These are phyloP conservation scores for Dromococcyx pavoninus DNA, from an alignment of 2,797 vertebrate species.

Conservation along the genomic window DNA sequence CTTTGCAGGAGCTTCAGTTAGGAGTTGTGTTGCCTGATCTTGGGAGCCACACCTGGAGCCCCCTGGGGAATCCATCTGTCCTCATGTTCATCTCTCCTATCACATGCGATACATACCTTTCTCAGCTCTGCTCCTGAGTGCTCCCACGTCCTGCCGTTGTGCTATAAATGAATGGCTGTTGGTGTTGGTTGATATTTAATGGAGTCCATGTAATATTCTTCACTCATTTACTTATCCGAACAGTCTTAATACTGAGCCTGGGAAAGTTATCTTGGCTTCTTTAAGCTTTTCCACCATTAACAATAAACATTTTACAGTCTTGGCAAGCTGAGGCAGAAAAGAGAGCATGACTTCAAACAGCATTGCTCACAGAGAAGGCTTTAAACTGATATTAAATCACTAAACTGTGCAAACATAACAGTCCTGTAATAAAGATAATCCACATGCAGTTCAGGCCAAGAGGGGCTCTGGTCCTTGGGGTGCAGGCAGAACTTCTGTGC, in stretches of 20 bases:
- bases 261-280: slow-evolving; percentile 67
- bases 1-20: background rate
- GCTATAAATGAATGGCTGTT: slow-evolving; percentile 67
- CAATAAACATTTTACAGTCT: slow-evolving; percentile 70
- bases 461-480: background rate
- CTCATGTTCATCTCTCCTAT: background rate
- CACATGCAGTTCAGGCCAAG: background rate
- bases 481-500: background rate
- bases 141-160: slow-evolving; percentile 9
- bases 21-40: background rate
- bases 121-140: slow-evolving; percentile 8
- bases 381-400: slow-evolving; percentile 61
- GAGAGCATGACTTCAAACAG: slow-evolving; percentile 64
- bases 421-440: slow-evolving; percentile 70
- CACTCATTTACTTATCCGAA: slow-evolving; percentile 54
- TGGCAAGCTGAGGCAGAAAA: slow-evolving; percentile 40
- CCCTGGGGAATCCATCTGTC: background rate
- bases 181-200: slow-evolving; percentile 71
- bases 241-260: slow-evolving; percentile 53
- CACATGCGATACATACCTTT: background rate
- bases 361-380: slow-evolving; percentile 39
- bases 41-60: background rate
- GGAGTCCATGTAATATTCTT: slow-evolving; percentile 45
- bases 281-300: slow-evolving; percentile 60
- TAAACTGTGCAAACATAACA: slow-evolving; percentile 65